Percentiles rank a stretch among this genome's conserved stretches.
These are phyloP conservation scores for Psilopsiagon aymara DNA, from an alignment of 2,113 vertebrate genomes.

Conservation along the genomic window DNA sequence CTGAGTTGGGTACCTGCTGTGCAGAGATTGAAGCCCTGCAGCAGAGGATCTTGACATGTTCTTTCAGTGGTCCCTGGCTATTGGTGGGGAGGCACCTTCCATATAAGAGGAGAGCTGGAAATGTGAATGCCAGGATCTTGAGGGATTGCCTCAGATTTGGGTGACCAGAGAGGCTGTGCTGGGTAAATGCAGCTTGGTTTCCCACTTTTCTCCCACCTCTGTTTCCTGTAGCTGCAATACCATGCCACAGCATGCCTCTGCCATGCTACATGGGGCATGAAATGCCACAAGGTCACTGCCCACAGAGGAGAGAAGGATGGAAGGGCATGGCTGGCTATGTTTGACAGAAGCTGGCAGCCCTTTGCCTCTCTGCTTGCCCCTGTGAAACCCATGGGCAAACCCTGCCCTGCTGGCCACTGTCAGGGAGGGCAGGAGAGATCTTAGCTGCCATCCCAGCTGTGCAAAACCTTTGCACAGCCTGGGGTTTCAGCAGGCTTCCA, in stretches of 20 bases:
- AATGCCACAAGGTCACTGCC: rapidly evolving
- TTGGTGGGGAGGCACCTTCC: background rate
- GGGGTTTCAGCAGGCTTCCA: rapidly evolving
- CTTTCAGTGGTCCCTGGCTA: background rate
- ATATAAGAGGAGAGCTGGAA: background rate
- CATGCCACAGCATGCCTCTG: rapidly evolving
- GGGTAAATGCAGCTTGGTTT: background rate
- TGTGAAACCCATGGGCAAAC: background rate
- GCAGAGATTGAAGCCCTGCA: rapidly evolving
- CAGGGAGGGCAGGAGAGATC: background rate
- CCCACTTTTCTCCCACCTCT: background rate
- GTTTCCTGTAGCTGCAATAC: background rate
- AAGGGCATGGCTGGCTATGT: too few relatives aligned
- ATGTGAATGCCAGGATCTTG: background rate
- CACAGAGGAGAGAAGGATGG: too few relatives aligned
- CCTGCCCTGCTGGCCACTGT: background rate
- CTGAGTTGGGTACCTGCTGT: rapidly evolving
- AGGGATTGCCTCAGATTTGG: background rate
- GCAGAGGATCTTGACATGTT: rapidly evolving
- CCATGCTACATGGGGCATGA: rapidly evolving
- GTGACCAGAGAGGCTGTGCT: background rate
- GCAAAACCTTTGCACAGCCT: rapidly evolving
- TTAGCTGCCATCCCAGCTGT: rapidly evolving
- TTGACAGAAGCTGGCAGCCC: background rate
- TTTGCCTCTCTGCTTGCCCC: rapidly evolving